phyloP scores from a whole-genome alignment of 2,888 invertebrate genomes.

The Schrankia costaestrigalis region DNA sequence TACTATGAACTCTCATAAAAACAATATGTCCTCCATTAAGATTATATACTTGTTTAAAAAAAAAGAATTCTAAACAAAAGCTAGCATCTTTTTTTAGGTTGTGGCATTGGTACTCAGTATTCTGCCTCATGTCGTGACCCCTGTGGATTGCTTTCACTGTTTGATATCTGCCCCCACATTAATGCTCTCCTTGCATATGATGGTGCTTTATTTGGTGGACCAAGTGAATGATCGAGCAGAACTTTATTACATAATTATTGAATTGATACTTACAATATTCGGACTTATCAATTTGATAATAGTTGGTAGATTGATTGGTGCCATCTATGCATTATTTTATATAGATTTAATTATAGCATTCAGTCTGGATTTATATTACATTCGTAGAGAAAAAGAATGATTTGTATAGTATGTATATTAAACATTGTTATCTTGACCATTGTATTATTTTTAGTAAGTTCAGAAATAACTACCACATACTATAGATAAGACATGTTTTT shows the following conservation, averaged over 20 bases:
- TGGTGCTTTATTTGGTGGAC: constrained; percentile 69
- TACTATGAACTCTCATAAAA: too few species aligned
- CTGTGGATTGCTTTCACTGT: constrained; percentile 56
- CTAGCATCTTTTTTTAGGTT: constrained; percentile 66
- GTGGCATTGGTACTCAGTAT: constrained; percentile 70
- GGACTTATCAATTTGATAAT: constrained; percentile 45
- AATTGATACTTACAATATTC: constrained; percentile 42
- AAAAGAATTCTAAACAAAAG: constrained; percentile 24
- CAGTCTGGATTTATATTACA: constrained; percentile 57
- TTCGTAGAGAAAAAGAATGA: constrained; percentile 60
- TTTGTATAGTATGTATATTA: constrained; percentile 39
- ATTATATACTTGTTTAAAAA: too few species aligned
- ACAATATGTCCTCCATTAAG: too few species aligned
- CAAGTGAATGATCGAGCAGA: constrained; percentile 69
- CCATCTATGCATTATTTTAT: constrained; percentile 66
- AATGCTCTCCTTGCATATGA: constrained; percentile 58
- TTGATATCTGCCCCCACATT: constrained; percentile 67
- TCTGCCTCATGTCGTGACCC: constrained; percentile 64
- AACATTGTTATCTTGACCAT: constrained; percentile 21
- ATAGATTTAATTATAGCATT: constrained; percentile 64
- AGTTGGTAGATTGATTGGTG: constrained; percentile 49
- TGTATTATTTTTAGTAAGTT: constrained; percentile 27
- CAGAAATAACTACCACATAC: background rate
- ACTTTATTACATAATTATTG: constrained; percentile 54
- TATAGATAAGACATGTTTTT: too few species aligned